These are phyloP conservation scores for Brachylomia viminalis DNA, from an alignment of 2,888 invertebrate species.

Conservation along the genomic window DNA sequence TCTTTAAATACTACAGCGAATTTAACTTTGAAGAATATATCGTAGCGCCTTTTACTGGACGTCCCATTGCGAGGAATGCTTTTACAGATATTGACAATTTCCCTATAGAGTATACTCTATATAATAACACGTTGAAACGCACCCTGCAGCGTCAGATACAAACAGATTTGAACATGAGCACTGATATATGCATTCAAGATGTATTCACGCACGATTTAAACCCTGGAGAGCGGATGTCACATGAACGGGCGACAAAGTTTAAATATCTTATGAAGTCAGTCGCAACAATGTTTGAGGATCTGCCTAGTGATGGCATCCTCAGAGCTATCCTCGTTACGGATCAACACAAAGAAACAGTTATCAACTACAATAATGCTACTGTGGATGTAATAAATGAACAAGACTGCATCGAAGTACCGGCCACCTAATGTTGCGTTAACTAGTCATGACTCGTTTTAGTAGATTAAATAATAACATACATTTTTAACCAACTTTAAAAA, in stretches of 20 bases:
- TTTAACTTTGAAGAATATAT: conserved; percentile 58
- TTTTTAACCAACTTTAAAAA: too few relatives aligned
- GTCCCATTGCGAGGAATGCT: conserved; percentile 12
- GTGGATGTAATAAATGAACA: neutral
- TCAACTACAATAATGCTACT: neutral
- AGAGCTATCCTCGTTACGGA: conserved; percentile 8
- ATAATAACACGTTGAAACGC: conserved; percentile 12
- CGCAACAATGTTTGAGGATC: conserved; percentile 20
- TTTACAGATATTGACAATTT: conserved; percentile 30
- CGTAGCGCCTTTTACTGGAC: conserved; percentile 59
- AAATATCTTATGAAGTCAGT: conserved; percentile 21
- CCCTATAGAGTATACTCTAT: conserved; percentile 41
- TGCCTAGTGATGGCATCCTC: conserved; percentile 33
- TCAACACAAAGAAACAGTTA: neutral
- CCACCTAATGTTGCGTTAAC: too few relatives aligned
- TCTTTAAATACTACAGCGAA: conserved; percentile 62
- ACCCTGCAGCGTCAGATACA: neutral
- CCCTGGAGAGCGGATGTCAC: neutral
- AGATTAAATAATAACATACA: too few relatives aligned
- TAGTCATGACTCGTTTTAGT: too few relatives aligned
- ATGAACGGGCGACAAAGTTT: conserved; percentile 1
- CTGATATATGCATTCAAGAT: conserved; percentile 37
- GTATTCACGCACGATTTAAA: conserved; percentile 18
- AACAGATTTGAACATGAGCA: neutral
- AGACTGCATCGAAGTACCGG: too few relatives aligned